These are phyloP conservation scores for Oncorhynchus masou DNA, from an alignment of 2,113 vertebrate genomes.

Conservation along the genomic window DNA sequence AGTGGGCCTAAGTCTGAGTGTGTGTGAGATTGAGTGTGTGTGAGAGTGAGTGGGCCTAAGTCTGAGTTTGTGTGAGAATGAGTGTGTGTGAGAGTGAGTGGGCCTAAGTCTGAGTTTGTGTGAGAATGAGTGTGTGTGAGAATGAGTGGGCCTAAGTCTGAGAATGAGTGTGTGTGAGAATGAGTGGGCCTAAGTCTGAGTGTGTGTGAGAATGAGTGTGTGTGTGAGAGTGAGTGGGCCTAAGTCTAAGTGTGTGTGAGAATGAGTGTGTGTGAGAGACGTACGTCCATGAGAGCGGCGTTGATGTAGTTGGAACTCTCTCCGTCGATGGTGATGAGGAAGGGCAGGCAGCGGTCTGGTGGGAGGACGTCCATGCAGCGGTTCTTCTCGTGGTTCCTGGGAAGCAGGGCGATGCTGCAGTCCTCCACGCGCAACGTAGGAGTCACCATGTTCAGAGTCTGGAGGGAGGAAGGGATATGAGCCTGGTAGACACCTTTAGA, in stretches of 20 bases:
- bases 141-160: neutral
- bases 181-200: neutral
- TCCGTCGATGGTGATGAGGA: conserved; percentile 95
- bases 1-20: too few species aligned
- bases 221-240: neutral
- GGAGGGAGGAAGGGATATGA: neutral
- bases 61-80: neutral
- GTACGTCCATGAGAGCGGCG: conserved; percentile 94
- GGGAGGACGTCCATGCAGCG: conserved; percentile 95
- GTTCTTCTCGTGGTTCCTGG: conserved; percentile 95
- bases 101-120: neutral
- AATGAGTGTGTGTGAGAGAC: conserved; percentile 35
- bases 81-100: neutral
- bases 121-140: neutral
- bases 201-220: conserved; percentile 1
- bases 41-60: neutral
- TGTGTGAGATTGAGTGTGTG: neutral
- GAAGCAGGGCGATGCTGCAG: conserved; percentile 92
- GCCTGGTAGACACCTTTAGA: neutral
- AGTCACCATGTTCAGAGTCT: conserved; percentile 97
- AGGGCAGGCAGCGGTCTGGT: conserved; percentile 92
- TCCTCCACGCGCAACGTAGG: conserved; percentile 92
- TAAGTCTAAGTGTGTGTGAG: neutral
- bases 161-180: neutral
- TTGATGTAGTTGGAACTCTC: conserved; percentile 98